phyloP scores from a whole-genome alignment of 2,888 invertebrate genomes.

The Eudasyphora cyanicolor region DNA sequence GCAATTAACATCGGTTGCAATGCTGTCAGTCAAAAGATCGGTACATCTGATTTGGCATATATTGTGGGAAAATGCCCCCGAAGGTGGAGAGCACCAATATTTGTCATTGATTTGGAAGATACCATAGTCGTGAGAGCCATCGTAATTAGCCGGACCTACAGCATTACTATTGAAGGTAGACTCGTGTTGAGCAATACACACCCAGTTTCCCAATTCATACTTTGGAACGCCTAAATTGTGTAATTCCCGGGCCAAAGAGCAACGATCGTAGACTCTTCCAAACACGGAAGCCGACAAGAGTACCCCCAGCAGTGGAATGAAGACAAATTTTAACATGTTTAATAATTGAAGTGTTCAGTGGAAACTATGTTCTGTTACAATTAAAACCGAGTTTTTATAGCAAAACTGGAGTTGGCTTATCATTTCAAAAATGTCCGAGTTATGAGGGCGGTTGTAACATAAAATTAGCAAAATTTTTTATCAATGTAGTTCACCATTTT shows the following conservation, averaged over 20 bases:
- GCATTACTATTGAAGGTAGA: conserved; percentile 75
- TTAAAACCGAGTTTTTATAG: background rate
- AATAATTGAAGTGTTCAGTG: background rate
- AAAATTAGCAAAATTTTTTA: too few relatives aligned
- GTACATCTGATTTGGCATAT: conserved; percentile 68
- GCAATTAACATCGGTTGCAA: conserved; percentile 60
- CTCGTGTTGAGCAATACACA: conserved; percentile 70
- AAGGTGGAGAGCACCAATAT: conserved; percentile 70
- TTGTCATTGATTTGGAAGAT: conserved; percentile 72
- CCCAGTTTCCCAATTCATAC: conserved; percentile 70
- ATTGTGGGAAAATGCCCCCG: conserved; percentile 63
- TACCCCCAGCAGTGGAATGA: conserved; percentile 44
- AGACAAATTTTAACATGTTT: conserved; percentile 43
- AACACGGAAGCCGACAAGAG: conserved; percentile 35
- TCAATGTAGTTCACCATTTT: too few relatives aligned
- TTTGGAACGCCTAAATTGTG: conserved; percentile 71
- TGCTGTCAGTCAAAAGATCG: conserved; percentile 68
- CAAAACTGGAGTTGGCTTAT: background rate
- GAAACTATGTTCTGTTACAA: conserved; percentile 64
- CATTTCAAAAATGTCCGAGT: background rate
- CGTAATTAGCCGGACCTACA: conserved; percentile 78
- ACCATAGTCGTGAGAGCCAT: conserved; percentile 77
- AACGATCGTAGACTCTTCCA: conserved; percentile 70
- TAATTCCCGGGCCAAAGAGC: conserved; percentile 72
- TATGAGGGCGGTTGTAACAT: too few relatives aligned